These are phyloP conservation scores for Stegodyphus dumicola DNA, from an alignment of 1,140 invertebrate genomes.

Conservation along the genomic window DNA sequence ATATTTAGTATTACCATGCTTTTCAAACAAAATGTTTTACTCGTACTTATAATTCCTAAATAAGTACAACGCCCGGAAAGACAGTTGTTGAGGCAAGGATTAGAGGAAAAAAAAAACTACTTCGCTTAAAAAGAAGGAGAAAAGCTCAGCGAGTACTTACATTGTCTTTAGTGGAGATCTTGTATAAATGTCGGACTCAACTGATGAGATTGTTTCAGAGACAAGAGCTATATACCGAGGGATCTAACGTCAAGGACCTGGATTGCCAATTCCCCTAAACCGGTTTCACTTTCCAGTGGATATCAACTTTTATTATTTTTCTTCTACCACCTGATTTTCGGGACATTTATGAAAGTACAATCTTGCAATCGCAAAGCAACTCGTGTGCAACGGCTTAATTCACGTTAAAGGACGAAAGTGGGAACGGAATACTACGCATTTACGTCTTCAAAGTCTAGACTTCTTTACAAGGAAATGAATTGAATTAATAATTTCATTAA, in stretches of 20 bases:
- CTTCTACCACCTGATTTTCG: slow-evolving; percentile 7
- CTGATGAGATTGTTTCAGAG: slow-evolving; percentile 15
- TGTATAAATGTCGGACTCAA: not conserved
- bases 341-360: slow-evolving; percentile 35
- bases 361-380: slow-evolving; percentile 14
- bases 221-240: slow-evolving; percentile 25
- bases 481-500: too few species aligned
- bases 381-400: slow-evolving; percentile 10
- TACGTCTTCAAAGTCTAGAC: too few species aligned
- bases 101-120: not conserved
- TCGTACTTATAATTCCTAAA: not conserved
- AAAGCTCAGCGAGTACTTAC: slow-evolving; percentile 10
- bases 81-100: not conserved
- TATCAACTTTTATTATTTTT: slow-evolving; percentile 25
- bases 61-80: not conserved
- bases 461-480: too few species aligned
- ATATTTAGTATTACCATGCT: too few species aligned
- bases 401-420: not conserved
- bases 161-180: not conserved
- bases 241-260: slow-evolving; percentile 45
- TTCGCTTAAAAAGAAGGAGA: not conserved
- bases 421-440: too few species aligned
- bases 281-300: slow-evolving; percentile 30
- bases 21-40: not conserved
- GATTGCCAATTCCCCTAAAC: slow-evolving; percentile 38